A percentile compares a stretch with the other conserved stretches of the same genome.
phyloP scores from a whole-genome alignment of 2,888 invertebrate genomes.

The Eustalomyia histrio region DNA sequence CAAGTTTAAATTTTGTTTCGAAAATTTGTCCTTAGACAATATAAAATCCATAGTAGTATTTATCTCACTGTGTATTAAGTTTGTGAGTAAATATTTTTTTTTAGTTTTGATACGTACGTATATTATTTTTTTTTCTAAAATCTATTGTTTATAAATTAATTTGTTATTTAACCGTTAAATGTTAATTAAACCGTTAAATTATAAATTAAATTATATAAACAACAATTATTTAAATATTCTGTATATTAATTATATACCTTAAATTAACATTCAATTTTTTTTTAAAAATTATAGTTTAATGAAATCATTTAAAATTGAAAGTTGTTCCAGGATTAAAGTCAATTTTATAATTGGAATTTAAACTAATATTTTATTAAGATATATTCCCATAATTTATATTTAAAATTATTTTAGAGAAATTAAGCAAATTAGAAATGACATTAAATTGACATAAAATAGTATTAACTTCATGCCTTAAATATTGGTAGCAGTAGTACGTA shows the following conservation, averaged over 20 bases:
- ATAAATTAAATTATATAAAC: too few species aligned
- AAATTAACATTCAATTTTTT: too few species aligned
- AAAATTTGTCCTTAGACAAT: neutral
- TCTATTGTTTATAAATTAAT: neutral
- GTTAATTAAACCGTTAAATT: neutral
- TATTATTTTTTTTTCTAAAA: neutral
- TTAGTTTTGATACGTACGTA: neutral
- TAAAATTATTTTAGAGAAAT: neutral
- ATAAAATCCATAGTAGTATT: neutral
- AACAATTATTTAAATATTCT: too few species aligned
- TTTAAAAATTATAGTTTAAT: too few species aligned
- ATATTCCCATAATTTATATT: too few species aligned
- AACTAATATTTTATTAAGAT: too few species aligned
- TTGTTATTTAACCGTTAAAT: neutral
- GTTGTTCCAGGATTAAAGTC: too few species aligned
- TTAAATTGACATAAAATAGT: constrained; percentile 48
- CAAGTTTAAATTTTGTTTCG: neutral
- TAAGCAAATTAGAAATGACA: constrained; percentile 35
- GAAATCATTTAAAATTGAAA: too few species aligned
- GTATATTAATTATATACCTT: too few species aligned
- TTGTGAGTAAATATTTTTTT: neutral
- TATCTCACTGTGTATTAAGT: neutral
- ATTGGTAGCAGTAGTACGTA: constrained; percentile 25
- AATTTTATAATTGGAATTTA: too few species aligned
- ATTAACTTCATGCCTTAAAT: constrained; percentile 47